Base-by-base conservation (phyloP, 2,888 invertebrate species). In the Clunio marinus region DNA sequence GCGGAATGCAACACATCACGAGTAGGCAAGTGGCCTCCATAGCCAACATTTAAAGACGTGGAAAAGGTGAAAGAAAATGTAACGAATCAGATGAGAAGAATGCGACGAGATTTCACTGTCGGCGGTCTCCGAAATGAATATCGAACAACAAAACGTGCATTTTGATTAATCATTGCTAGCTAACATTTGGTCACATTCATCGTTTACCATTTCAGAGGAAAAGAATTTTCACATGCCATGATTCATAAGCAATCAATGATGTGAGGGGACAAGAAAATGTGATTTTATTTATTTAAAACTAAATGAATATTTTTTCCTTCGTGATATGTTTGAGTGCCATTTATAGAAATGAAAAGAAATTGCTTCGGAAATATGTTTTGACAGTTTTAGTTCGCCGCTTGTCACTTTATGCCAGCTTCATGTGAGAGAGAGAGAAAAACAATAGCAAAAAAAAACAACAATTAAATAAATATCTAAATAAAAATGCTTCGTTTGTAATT, bases 121-220 rank as follows among this genome's bases (percentile, higher is more conserved):
- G 59, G 59, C 59, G 59, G 59, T 59, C 59, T 17, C 10, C 10
- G 51, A 45, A 17, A 32, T 59, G 57, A 57, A 25, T 13, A 24
- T 32, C 5, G 15, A 41, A 41, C 3, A 41, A 41, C 10, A 41
- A 41, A 41, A 41, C 59, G 35, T 59, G 59, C 28, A 28, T 28
- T 28, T 59, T 59, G 59, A 59, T 59, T 32, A 28, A 59, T 59
- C 59, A 59, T 59, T 28, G 59, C 59, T 20, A 15, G 32, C 35
- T 22, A n/a, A 15, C 41, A 41, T 41, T 41, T 41, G 41, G 41
- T 41, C 41, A 41, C 41, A 41, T n/a, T n/a, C n/a, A n/a, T n/a
- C n/a, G n/a, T n/a, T n/a, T n/a, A n/a, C 41, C 10, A 41, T 15
- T 41, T 41, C 41, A 41, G 15, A 41, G 15, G n/a, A n/a, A 2